A percentile compares a stretch with the other conserved stretches of the same genome.
These are phyloP conservation scores for Echinarachnius parma DNA, from an alignment of 53 echinoderm and acorn worm genomes.

Conservation along the genomic window DNA sequence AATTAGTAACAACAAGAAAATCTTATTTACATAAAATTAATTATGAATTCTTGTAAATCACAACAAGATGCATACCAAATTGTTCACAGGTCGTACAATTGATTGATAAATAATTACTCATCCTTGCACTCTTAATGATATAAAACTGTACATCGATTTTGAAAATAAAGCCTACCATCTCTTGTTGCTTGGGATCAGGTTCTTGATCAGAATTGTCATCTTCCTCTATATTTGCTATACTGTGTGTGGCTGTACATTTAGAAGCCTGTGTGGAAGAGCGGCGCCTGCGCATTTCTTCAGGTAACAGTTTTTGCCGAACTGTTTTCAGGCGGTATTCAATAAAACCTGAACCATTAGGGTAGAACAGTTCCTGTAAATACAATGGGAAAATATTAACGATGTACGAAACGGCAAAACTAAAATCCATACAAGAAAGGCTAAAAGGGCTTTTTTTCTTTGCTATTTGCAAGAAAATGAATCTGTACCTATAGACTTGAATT, in stretches of 20 bases:
- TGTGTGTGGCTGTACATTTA: background rate
- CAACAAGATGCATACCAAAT: no score
- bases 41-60: no score
- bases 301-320: background rate
- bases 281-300: background rate
- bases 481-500: no score
- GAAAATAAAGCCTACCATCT: no score
- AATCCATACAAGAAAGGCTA: background rate
- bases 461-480: conserved; percentile 2
- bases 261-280: conserved; percentile 5
- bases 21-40: no score
- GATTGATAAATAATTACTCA: no score
- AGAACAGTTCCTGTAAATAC: conserved; percentile 1
- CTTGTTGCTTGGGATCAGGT: no score
- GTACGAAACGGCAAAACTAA: background rate
- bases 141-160: no score
- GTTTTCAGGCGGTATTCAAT: background rate
- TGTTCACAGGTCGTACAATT: no score
- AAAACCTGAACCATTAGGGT: background rate
- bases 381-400: background rate
- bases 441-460: background rate
- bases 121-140: no score
- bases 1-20: no score
- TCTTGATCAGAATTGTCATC: background rate
- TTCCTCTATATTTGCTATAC: background rate